Base-by-base conservation (phyloP, 92 coral and sea anemone species). In the Bergia sp. region DNA sequence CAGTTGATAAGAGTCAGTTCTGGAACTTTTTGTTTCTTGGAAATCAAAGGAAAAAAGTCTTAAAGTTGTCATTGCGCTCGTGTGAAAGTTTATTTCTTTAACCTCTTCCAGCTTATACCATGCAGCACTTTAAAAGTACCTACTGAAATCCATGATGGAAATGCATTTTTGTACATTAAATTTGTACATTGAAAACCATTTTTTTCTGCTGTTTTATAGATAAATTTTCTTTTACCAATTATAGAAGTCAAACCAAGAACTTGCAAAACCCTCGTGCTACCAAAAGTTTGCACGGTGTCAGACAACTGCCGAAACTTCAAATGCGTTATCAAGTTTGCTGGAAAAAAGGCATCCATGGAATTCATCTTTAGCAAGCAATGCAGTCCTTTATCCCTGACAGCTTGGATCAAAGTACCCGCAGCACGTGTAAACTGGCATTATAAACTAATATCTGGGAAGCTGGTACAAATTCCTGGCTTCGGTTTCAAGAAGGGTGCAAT, bases 291-390 rank as follows among this genome's bases (percentile, higher is more conserved):
- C 81, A 76, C 44, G 39, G 85, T 92, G 11, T 83, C 89, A 18
- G 61, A 89, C 73, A 84, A 92, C 85, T 92, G 94, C 57, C 86
- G 81, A 21, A 9, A 80, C 2, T 64, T 92, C 8, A 61, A 55
- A 23, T 92, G 94, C 43, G 49, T 45, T 0, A 57, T 92, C 4
- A 89, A 80, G 20, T 92, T 92, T 83, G 89, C 77, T 64, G 92
- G 94, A 2, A 86, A 92, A 45, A 40, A 4, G 2, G 81, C 90
- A 9, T 43, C 88, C 15, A 61, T 88, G 29, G 53, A 87, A 65
- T 85, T 73, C 36, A 16, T 36, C 49, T 42, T 85, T 21, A 85
- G 79, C 79, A 69, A 85, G 79, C 42, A 73, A 15, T 69, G 79
- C 77, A 85, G 40, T 18, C 88, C 88, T 13, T 20, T 85, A 9